A percentile compares a stretch with the other conserved stretches of the same genome.
These are phyloP conservation scores for Astur gentilis DNA, from an alignment of 2,113 vertebrate species.

Conservation along the genomic window DNA sequence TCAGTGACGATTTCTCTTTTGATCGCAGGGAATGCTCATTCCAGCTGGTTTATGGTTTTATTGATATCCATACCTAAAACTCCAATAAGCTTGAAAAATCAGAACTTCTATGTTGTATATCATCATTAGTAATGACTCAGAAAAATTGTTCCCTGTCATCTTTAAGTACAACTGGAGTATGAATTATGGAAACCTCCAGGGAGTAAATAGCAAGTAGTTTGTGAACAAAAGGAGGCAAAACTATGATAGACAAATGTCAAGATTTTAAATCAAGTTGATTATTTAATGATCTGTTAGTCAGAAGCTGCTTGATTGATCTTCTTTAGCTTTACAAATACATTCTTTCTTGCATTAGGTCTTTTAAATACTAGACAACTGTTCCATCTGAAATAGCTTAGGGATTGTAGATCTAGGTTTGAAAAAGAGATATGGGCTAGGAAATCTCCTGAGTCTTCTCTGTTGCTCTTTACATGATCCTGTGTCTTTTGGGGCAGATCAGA, in stretches of 20 bases:
- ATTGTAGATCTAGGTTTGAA: background rate
- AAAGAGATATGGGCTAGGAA: background rate
- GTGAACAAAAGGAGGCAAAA: background rate
- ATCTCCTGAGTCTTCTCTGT: background rate
- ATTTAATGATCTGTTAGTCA: background rate
- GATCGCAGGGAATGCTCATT: background rate
- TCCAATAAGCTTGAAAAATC: background rate
- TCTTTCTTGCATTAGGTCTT: background rate
- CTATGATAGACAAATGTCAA: background rate
- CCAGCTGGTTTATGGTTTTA: background rate
- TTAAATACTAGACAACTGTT: background rate
- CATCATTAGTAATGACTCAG: background rate
- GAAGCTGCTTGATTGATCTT: background rate
- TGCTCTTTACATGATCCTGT: background rate
- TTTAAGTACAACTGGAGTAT: background rate
- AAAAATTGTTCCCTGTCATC: background rate
- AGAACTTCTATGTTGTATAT: background rate
- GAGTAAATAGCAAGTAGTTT: background rate
- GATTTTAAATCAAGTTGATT: slow-evolving; percentile 3
- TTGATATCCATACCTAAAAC: background rate
- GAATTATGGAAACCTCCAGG: background rate
- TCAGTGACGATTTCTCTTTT: background rate
- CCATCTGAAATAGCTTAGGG: background rate
- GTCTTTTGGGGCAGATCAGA: background rate
- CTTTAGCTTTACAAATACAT: background rate